A percentile compares a stretch with the other conserved stretches of the same genome.
These are phyloP conservation scores for Acrossocheilus wenchowensis DNA, from an alignment of 2,797 vertebrate genomes.

Conservation along the genomic window DNA sequence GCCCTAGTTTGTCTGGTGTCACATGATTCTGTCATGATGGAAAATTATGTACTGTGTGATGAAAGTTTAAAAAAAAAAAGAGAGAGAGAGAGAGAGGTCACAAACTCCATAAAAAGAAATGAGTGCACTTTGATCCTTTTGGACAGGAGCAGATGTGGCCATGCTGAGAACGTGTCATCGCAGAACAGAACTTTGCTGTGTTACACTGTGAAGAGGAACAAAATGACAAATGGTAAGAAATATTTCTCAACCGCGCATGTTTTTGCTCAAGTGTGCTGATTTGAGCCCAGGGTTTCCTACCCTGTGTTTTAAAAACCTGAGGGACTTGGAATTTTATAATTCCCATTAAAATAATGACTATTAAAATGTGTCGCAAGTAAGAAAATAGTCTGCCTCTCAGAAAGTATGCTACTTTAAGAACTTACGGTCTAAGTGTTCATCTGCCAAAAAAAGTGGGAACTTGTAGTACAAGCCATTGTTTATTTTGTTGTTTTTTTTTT, in stretches of 20 bases:
- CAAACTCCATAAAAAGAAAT: conserved; percentile 69
- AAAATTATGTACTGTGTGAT: not conserved
- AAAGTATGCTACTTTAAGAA: not conserved
- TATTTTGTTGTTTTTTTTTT: not conserved
- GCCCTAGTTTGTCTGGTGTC: not conserved
- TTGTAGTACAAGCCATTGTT: not conserved
- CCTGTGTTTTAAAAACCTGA: not conserved
- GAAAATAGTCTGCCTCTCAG: not conserved
- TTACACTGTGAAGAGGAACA: conserved; percentile 70
- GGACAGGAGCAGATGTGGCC: conserved; percentile 77
- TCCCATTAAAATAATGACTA: not conserved
- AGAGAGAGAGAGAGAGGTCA: conserved; percentile 16
- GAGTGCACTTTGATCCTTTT: conserved; percentile 68
- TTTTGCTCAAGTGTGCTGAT: not conserved
- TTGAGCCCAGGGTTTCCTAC: not conserved
- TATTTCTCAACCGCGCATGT: not conserved
- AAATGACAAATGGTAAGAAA: not conserved
- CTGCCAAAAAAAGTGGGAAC: not conserved
- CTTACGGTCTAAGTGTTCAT: not conserved
- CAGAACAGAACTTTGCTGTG: conserved; percentile 70
- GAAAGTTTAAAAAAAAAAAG: not conserved
- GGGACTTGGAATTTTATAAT: not conserved
- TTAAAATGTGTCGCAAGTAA: not conserved
- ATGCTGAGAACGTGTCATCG: conserved; percentile 47
- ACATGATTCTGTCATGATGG: not conserved